Evolutionary conservation across 2,797 vertebrate genomes (phyloP), one percentile per base, ranked within the genome.

Genomic region (Pseudomugil gertrudae): DNA sequence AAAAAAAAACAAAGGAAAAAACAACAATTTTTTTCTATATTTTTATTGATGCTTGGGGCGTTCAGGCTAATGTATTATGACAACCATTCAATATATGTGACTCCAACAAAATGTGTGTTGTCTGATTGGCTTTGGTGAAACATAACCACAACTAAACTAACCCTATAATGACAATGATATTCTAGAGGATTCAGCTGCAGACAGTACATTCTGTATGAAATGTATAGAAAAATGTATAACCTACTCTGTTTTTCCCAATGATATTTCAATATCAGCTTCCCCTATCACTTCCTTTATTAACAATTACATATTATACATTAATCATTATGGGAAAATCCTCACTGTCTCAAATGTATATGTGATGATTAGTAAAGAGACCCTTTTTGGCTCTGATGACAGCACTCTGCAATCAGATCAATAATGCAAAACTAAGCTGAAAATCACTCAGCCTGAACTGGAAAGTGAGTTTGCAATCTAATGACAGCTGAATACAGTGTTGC

Each of bases 391-490:
- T 62, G 35, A 36, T 36, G 3, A 35, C 24, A 62, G 30, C 27
- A 62, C 10, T 26, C 33, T 14, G 77, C 60, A 62, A 53, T 53
- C 63, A 74, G 76, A 92, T 92, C 89, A 89, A 91, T 91, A 92
- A 91, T 86, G 79, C 83, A 80, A 80, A 67, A 33, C 56, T 57
- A 84, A 92, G 90, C 88, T 88, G 75, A 92, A 92, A 92, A 64
- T 76, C 86, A 83, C 66, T 88, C 86, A 80, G 76, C 79, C 86
- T 87, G 79, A 93, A 90, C 91, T 84, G 78, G 64, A 82, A 75
- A 88, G 87, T 78, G 81, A 83, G 65, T 88, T 84, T 87, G 75
- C 81, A 89, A 89, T 90, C 72, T 87, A 79, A 87, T 74, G 79
- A 85, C 84, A 84, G 79, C 43, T 84, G 81, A 84, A 67, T 70